Conservation (phyloP, 2,888 invertebrate species). For the Abscondita cerata region DNA sequence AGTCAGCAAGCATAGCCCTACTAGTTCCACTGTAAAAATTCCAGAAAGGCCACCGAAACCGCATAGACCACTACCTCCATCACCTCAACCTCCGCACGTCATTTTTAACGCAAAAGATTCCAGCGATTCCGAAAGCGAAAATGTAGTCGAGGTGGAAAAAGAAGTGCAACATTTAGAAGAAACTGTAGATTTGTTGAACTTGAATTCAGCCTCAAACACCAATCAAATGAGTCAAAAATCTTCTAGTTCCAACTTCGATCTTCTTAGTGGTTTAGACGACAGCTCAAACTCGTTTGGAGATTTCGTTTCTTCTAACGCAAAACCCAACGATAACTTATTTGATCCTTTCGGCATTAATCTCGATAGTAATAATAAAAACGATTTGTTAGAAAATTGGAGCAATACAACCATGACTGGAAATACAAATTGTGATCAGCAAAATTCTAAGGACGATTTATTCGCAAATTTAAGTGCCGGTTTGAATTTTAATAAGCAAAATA, state of each 20-base stretch:
- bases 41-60: constrained; percentile 47
- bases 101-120: constrained; percentile 44
- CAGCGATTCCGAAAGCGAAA: constrained; percentile 48
- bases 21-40: constrained; percentile 42
- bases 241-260: constrained; percentile 65
- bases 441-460: constrained; percentile 61
- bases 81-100: constrained; percentile 42
- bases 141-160: constrained; percentile 37
- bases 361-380: constrained; percentile 36
- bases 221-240: constrained; percentile 48
- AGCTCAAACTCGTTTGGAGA: constrained; percentile 59
- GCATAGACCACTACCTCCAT: constrained; percentile 53
- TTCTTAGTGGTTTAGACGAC: constrained; percentile 61
- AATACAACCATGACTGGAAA: constrained; percentile 24
- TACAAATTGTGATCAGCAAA: constrained; percentile 57
- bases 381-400: constrained; percentile 53
- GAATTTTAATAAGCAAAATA: constrained; percentile 53
- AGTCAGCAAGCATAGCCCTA: constrained; percentile 59
- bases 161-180: constrained; percentile 50
- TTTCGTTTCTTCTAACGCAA: constrained; percentile 50
- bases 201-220: constrained; percentile 50
- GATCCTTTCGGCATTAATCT: constrained; percentile 68
- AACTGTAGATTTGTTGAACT: constrained; percentile 67
- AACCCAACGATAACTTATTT: constrained; percentile 58
- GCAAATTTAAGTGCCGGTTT: constrained; percentile 80